phyloP scores from a whole-genome alignment of 1,140 invertebrate genomes.

The Meloidogyne chitwoodi region DNA sequence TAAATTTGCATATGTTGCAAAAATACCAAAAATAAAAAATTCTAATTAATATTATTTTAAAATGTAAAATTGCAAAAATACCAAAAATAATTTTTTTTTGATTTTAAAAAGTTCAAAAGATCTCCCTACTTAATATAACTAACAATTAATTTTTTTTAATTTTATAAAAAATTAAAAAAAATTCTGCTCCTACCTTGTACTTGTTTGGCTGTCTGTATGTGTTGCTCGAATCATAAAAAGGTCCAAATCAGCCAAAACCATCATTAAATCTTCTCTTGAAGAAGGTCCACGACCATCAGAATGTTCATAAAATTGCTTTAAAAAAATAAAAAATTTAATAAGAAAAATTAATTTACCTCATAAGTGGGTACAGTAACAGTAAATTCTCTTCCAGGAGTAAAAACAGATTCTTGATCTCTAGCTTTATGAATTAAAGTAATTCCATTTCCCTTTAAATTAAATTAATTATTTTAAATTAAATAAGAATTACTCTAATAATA shows the following conservation, averaged over 20 bases:
- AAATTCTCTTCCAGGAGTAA: constrained; percentile 47
- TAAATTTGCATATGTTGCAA: not conserved
- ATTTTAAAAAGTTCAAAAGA: too few relatives aligned
- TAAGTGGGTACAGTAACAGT: constrained; percentile 53
- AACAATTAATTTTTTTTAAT: too few relatives aligned
- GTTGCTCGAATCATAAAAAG: constrained; percentile 86
- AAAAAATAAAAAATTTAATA: not conserved
- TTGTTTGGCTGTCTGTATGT: constrained; percentile 66
- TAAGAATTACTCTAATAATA: constrained; percentile 45
- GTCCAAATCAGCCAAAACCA: constrained; percentile 83
- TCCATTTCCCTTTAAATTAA: constrained; percentile 43
- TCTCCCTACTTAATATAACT: too few relatives aligned
- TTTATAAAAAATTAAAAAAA: not conserved
- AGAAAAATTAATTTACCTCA: constrained; percentile 36
- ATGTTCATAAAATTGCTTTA: constrained; percentile 70
- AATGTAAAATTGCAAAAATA: not conserved
- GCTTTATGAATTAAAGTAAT: constrained; percentile 54
- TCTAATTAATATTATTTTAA: not conserved
- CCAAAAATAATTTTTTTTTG: not conserved
- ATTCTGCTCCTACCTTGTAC: constrained; percentile 46
- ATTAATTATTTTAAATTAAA: not conserved
- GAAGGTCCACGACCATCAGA: constrained; percentile 72
- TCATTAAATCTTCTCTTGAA: constrained; percentile 80
- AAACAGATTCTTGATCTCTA: constrained; percentile 44
- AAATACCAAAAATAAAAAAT: not conserved